Conservation (phyloP, 2,113 vertebrate genomes). For the human (Homo sapiens) region GRCh38 chr5:86647501-86648000, state of each 20-base stretch:
- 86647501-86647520: not conserved
- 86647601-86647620: slow-evolving; percentile 22
- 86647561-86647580: not conserved
- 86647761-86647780: not conserved
- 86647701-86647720: slow-evolving; percentile 6
- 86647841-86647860: not conserved
- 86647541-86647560: slow-evolving; percentile 3
- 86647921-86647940: not conserved
- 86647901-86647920: not conserved
- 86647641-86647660: not conserved
- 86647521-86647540: not conserved
- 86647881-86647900: not conserved
- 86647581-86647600: slow-evolving; percentile 3
- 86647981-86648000: not conserved
- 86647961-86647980: not conserved
- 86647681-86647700: not conserved
- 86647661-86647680: not conserved
- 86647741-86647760: not conserved
- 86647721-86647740: not conserved
- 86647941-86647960: not conserved
- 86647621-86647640: not conserved
- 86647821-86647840: not conserved
- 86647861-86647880: slow-evolving; percentile 1
- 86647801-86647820: not conserved
- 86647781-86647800: not conserved